Evolutionary conservation across 2,797 vertebrate genomes (phyloP).

Genomic region (Dryobates pubescens): DNA sequence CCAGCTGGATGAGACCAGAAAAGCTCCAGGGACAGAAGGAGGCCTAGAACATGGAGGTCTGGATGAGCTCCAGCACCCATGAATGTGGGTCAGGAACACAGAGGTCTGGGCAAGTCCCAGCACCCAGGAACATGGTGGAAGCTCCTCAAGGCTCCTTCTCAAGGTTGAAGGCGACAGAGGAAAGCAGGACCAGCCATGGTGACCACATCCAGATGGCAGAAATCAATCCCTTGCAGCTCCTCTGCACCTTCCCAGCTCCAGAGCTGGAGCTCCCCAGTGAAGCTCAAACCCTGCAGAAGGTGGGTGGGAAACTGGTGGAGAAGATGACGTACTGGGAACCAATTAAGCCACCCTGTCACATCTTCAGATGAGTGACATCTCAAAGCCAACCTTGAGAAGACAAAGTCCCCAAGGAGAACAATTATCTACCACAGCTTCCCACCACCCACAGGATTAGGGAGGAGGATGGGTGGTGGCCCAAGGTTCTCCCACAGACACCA

Average conservation of each 20-base stretch:
- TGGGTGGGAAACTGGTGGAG: constrained; percentile 26
- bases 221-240: not conserved
- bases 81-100: fast-evolving
- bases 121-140: fast-evolving
- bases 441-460: not conserved
- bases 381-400: not conserved
- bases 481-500: not conserved
- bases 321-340: constrained; percentile 12
- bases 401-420: constrained; percentile 44
- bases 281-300: not conserved
- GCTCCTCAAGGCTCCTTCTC: not conserved
- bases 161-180: fast-evolving
- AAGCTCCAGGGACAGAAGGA: not conserved
- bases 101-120: not conserved
- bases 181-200: fast-evolving
- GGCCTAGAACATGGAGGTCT: not conserved
- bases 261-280: not conserved
- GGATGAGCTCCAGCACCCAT: not conserved
- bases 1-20: fast-evolving
- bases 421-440: not conserved
- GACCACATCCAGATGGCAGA: not conserved
- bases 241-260: not conserved
- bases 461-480: not conserved
- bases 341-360: constrained; percentile 40
- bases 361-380: not conserved